Percentiles rank a stretch among this genome's conserved stretches.
Conservation (phyloP, 2,797 vertebrate species). For the Lates japonicus region DNA sequence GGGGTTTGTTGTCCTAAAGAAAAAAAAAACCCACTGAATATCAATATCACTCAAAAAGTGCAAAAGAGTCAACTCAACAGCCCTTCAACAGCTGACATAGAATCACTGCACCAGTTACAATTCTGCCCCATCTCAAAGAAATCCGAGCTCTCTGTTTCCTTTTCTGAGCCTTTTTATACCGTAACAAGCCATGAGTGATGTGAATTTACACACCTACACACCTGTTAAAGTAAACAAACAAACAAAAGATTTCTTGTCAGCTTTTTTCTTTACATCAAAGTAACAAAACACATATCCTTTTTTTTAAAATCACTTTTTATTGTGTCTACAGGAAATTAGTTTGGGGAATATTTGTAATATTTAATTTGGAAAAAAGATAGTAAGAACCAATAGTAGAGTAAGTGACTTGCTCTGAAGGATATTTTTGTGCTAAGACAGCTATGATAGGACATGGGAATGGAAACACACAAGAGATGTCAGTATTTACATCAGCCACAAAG, state of each 20-base stretch:
- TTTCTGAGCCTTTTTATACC: not conserved
- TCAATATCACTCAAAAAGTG: not conserved
- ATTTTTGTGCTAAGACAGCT: slow-evolving; percentile 23
- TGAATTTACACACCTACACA: not conserved
- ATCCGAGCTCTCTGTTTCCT: not conserved
- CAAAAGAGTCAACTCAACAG: not conserved
- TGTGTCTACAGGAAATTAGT: slow-evolving; percentile 16
- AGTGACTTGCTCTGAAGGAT: slow-evolving; percentile 1
- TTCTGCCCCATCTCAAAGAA: not conserved
- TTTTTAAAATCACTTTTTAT: slow-evolving; percentile 37
- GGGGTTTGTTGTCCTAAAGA: not conserved
- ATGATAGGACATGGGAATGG: slow-evolving; percentile 6
- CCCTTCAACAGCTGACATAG: not conserved
- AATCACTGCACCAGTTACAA: not conserved
- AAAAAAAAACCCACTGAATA: not conserved
- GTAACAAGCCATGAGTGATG: not conserved
- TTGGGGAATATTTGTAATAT: slow-evolving; percentile 14
- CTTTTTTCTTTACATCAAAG: not conserved
- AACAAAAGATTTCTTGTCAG: not conserved
- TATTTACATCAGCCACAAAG: slow-evolving; percentile 51
- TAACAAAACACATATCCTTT: not conserved
- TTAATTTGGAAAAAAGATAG: slow-evolving; percentile 10
- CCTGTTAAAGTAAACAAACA: not conserved
- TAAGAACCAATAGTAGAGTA: slow-evolving; percentile 13
- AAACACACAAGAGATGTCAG: slow-evolving; percentile 39